Evolutionary conservation across 2,113 vertebrate genomes (phyloP).

Genomic region (Zapus hudsonius): DNA sequence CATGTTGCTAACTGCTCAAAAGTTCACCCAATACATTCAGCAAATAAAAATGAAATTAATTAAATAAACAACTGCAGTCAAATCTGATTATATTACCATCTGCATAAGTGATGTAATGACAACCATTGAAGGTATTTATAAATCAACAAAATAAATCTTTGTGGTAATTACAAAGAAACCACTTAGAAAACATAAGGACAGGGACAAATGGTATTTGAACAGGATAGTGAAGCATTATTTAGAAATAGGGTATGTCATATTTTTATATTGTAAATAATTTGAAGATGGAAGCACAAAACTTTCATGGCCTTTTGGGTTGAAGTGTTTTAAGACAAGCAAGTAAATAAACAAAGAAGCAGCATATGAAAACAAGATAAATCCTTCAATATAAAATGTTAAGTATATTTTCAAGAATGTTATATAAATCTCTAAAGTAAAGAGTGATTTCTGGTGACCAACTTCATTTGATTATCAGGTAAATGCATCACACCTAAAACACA

Average conservation of each 20-base stretch:
- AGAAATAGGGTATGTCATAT: background rate
- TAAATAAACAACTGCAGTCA: constrained; percentile 73
- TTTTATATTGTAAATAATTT: constrained; percentile 3
- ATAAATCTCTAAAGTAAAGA: background rate
- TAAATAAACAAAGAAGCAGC: background rate
- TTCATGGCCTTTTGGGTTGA: background rate
- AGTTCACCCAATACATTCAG: constrained; percentile 62
- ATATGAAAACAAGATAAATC: background rate
- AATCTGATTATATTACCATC: constrained; percentile 65
- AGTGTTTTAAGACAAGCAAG: background rate
- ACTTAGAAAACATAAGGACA: constrained; percentile 39
- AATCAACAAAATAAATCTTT: constrained; percentile 63
- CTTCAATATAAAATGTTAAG: background rate
- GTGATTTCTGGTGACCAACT: background rate
- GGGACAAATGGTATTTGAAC: constrained; percentile 38
- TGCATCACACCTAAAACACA: background rate
- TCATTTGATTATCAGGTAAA: background rate
- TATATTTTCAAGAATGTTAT: background rate
- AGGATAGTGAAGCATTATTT: constrained; percentile 20
- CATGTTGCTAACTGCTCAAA: constrained; percentile 66
- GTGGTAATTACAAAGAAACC: constrained; percentile 42
- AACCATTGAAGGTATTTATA: constrained; percentile 49
- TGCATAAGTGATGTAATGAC: constrained; percentile 48
- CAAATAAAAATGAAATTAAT: constrained; percentile 70
- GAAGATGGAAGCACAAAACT: background rate